Conservation (phyloP, 2,888 invertebrate species). For the Dermolepida albohirtum region DNA sequence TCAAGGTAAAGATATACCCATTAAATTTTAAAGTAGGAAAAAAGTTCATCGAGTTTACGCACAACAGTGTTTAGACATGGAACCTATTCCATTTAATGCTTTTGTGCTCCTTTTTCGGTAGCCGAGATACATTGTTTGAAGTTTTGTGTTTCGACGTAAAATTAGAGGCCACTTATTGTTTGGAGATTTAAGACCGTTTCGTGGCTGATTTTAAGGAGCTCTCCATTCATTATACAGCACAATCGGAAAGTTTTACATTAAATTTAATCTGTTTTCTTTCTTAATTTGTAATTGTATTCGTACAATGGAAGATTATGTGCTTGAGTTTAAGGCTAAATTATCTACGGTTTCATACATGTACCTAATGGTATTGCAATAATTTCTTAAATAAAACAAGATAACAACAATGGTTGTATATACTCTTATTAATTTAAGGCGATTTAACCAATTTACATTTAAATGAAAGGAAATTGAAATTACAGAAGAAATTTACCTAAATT, state of each 20-base stretch:
- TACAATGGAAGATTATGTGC: conserved; percentile 6
- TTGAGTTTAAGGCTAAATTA: background rate
- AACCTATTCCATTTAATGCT: conserved; percentile 33
- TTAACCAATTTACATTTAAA: too few relatives aligned
- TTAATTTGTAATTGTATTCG: background rate
- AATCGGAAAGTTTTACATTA: conserved; percentile 17
- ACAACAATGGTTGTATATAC: too few relatives aligned
- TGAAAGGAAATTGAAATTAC: too few relatives aligned
- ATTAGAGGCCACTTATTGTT: conserved; percentile 29
- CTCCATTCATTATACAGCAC: conserved; percentile 20
- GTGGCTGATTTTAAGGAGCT: conserved; percentile 10
- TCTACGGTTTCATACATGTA: too few relatives aligned
- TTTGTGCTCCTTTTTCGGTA: conserved; percentile 25
- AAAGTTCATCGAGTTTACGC: conserved; percentile 34
- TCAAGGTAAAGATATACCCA: conserved; percentile 40
- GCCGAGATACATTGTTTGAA: conserved; percentile 28
- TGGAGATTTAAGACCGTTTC: conserved; percentile 21
- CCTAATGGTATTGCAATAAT: too few relatives aligned
- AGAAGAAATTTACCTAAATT: too few relatives aligned
- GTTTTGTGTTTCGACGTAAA: conserved; percentile 30
- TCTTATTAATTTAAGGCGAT: too few relatives aligned
- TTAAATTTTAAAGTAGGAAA: conserved; percentile 39
- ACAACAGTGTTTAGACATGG: conserved; percentile 22
- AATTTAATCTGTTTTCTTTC: conserved; percentile 9
- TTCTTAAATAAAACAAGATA: too few relatives aligned